Conservation (phyloP, 2,888 invertebrate species). For the Eretmocerus hayati region DNA sequence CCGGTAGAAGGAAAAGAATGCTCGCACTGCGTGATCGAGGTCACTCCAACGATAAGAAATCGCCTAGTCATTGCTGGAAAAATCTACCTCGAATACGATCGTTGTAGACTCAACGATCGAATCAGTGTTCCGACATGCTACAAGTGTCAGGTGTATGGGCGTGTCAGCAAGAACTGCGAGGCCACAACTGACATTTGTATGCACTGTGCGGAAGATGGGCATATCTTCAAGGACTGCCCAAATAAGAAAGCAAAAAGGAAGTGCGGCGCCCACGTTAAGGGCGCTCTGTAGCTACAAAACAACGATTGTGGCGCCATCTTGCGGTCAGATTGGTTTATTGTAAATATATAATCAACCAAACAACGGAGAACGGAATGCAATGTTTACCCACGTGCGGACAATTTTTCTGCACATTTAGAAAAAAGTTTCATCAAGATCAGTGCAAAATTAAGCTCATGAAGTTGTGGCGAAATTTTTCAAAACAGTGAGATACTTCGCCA, state of each 20-base stretch:
- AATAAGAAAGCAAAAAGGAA: background rate
- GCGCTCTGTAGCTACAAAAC: too few species aligned
- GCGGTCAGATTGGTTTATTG: too few species aligned
- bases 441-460: too few species aligned
- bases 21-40: conserved; percentile 13
- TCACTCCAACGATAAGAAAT: conserved; percentile 7
- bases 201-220: conserved; percentile 9
- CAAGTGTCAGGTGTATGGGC: conserved; percentile 23
- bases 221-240: conserved; percentile 4
- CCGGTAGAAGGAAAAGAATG: background rate
- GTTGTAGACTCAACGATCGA: conserved; percentile 17
- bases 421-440: too few species aligned
- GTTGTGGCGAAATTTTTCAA: too few species aligned
- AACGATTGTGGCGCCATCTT: too few species aligned
- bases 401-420: too few species aligned
- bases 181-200: conserved; percentile 12
- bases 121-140: conserved; percentile 18
- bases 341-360: too few species aligned
- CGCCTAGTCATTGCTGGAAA: background rate
- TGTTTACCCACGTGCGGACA: too few species aligned
- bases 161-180: conserved; percentile 15
- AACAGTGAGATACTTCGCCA: too few species aligned
- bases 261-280: conserved; percentile 9
- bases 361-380: too few species aligned
- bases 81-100: conserved; percentile 18